Base-by-base conservation (phyloP, 2,113 vertebrate genomes). In the Miniopterus natalensis region DNA sequence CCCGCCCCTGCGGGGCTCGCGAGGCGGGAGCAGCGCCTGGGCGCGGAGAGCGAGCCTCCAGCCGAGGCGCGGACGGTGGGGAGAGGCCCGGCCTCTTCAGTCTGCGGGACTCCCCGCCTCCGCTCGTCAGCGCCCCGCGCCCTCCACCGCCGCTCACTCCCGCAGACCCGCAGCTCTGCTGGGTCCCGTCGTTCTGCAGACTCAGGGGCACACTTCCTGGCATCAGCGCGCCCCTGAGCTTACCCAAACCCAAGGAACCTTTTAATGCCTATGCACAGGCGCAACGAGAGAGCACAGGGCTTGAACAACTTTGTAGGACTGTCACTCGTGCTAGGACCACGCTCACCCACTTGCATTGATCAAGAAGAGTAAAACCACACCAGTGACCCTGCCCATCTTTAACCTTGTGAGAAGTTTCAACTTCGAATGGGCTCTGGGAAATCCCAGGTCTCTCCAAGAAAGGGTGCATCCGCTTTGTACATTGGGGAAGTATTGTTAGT, bases 1-100 rank as follows among this genome's bases (percentile, higher is more conserved):
- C 71, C 86, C 89, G 88, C 97, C 90, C 86, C 84, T 17, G 55
- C n/a, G 14, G n/a, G 3, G 66, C 87, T n/a, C 15, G 29, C 42
- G 31, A 80, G 55, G 88, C 74, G 6, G 27, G 45, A 29, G 11
- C 55, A 1, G 5, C 7, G 55, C 45, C 15, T 14, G 2, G 2
- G 27, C 25, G 17, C 61, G 29, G 40, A 8, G 49, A 15, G 45
- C 11, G 47, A 68, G 47, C 20, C 49, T 79, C 23, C 8, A 8
- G 6, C 57, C 4, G 2, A 4, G 3, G 49, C 20, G 20, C 25
- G 21, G 0, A 27, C 2, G 63, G 5, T 25, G 0, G 8, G 27
- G 5, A 6, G 20, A 29, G 23, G 25, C 70, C 1, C 0, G 4
- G 53, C 42, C n/a, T 45, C 57, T 11, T 3, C 14, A 9, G 36